These are phyloP conservation scores for Marcusenius ussheri DNA, from an alignment of 2,113 vertebrate species.

Conservation along the genomic window DNA sequence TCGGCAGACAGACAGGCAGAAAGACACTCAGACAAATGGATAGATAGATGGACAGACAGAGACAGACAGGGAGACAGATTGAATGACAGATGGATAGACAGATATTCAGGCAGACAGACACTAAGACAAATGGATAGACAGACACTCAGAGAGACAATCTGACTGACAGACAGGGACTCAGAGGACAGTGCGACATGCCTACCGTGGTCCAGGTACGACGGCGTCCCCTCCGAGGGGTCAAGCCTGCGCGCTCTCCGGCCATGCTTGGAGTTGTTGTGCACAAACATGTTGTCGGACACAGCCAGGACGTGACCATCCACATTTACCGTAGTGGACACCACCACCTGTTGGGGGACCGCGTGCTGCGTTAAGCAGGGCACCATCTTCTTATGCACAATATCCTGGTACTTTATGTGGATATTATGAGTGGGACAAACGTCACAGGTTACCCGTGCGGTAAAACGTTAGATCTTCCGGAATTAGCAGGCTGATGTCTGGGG, in stretches of 20 bases:
- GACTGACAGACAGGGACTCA: constrained; percentile 36
- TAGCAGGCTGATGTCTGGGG: not conserved
- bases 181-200: constrained; percentile 42
- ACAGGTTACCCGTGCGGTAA: not conserved
- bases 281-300: constrained; percentile 87
- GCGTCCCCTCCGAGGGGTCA: constrained; percentile 85
- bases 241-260: constrained; percentile 82
- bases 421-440: not conserved
- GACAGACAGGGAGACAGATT: not conserved
- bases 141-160: constrained; percentile 50
- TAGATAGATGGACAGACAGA: not conserved
- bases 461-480: not conserved
- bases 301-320: constrained; percentile 83
- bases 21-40: not conserved
- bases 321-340: constrained; percentile 84
- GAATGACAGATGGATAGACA: not conserved
- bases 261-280: constrained; percentile 85
- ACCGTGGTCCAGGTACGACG: constrained; percentile 88
- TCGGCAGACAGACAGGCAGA: not conserved
- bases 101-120: not conserved
- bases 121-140: constrained; percentile 47
- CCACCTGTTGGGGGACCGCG: constrained; percentile 55
- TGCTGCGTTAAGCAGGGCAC: not conserved
- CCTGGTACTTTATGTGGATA: no score
- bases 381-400: not conserved